A percentile compares a stretch with the other conserved stretches of the same genome.
These are phyloP conservation scores for Bicyclus anynana DNA, from an alignment of 1,140 invertebrate genomes.

Conservation along the genomic window DNA sequence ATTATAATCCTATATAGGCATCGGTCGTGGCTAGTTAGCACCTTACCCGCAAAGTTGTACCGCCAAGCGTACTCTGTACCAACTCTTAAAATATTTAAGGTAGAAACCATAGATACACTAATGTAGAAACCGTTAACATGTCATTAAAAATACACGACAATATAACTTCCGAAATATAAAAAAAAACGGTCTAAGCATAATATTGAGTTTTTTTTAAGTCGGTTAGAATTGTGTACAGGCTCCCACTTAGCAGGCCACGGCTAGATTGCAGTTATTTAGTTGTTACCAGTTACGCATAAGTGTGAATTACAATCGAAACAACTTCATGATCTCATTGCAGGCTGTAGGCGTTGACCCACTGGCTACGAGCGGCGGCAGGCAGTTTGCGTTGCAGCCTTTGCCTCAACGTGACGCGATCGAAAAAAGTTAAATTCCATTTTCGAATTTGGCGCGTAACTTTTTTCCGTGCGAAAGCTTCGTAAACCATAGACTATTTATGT, in stretches of 20 bases:
- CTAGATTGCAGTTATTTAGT: constrained; percentile 22
- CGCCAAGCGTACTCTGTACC: too few species aligned
- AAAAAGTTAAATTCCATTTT: background rate
- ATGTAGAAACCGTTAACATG: too few species aligned
- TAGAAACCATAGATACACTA: too few species aligned
- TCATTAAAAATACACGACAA: too few species aligned
- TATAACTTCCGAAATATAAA: too few species aligned
- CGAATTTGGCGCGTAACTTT: constrained; percentile 25
- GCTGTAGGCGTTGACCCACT: constrained; percentile 57
- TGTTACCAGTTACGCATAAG: constrained; percentile 32
- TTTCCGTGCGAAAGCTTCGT: background rate
- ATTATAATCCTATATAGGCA: too few species aligned
- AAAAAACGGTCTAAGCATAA: too few species aligned
- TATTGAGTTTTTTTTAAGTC: background rate
- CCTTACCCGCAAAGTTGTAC: too few species aligned
- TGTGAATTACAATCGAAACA: constrained; percentile 59
- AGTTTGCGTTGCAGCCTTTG: constrained; percentile 47
- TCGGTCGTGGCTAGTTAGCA: too few species aligned
- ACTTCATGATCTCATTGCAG: constrained; percentile 67
- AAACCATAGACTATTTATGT: background rate
- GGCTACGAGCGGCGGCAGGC: constrained; percentile 34
- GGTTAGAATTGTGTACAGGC: background rate
- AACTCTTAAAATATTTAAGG: too few species aligned
- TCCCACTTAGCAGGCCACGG: constrained; percentile 33
- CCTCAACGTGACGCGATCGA: constrained; percentile 21